Evolutionary conservation across 2,113 vertebrate species (phyloP).

Genomic region (Hirundichthys speculiger): DNA sequence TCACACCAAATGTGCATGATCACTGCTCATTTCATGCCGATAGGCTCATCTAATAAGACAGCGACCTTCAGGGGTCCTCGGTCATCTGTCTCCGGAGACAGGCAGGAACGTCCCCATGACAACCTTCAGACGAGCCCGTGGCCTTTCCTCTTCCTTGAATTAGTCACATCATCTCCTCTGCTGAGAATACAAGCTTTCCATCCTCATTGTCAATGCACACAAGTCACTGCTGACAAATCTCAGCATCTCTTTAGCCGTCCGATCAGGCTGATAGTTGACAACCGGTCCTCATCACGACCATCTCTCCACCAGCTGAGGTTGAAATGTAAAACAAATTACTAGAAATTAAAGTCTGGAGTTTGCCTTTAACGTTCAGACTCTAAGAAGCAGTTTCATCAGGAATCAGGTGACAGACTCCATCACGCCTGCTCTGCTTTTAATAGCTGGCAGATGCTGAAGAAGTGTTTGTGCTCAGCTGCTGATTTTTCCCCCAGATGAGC

Average conservation of each 20-base stretch:
- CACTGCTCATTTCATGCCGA: not conserved
- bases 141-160: slow-evolving; percentile 6
- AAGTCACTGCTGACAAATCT: not conserved
- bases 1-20: not conserved
- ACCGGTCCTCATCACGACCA: not conserved
- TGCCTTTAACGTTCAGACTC: not conserved
- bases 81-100: not conserved
- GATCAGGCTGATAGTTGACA: not conserved
- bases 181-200: slow-evolving; percentile 10
- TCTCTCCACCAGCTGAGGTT: not conserved
- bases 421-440: slow-evolving; percentile 28
- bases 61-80: slow-evolving; percentile 33
- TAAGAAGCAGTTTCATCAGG: not conserved
- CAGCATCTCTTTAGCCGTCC: slow-evolving; percentile 7
- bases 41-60: too few species aligned
- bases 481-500: slow-evolving; percentile 38
- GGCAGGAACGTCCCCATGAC: slow-evolving; percentile 28
- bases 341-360: slow-evolving; percentile 13
- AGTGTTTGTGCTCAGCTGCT: slow-evolving; percentile 30
- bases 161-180: slow-evolving; percentile 28
- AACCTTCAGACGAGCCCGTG: slow-evolving; percentile 17
- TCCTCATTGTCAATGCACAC: not conserved
- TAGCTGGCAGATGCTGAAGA: slow-evolving; percentile 8
- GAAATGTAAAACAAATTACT: slow-evolving; percentile 6
- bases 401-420: slow-evolving; percentile 15